Evolutionary conservation across 2,113 vertebrate genomes (phyloP).

Genomic region (Holacanthus passer): DNA sequence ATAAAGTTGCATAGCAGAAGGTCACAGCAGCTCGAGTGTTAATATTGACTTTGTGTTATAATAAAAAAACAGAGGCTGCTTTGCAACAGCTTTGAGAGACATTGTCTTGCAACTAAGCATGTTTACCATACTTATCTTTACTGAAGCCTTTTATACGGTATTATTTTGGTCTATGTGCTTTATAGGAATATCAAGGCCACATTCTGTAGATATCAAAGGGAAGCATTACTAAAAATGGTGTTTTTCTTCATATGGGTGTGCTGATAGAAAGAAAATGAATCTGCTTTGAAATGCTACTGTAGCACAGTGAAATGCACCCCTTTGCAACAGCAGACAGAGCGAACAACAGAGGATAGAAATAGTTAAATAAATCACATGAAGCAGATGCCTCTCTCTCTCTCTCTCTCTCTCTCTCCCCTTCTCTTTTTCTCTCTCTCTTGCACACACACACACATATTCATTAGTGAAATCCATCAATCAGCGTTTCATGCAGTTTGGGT

Average conservation of each 20-base stretch:
- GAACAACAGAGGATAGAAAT: conserved; percentile 60
- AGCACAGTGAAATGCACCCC: conserved; percentile 46
- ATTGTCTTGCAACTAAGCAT: conserved; percentile 5
- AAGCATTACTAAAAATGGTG: conserved; percentile 25
- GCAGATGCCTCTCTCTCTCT: conserved; percentile 56
- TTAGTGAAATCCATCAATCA: conserved; percentile 84
- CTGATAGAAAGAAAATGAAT: conserved; percentile 57
- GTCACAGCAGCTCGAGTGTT: conserved; percentile 46
- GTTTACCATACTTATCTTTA: conserved; percentile 26
- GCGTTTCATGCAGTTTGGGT: conserved; percentile 82
- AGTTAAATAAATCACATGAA: conserved; percentile 77
- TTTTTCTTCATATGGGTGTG: conserved; percentile 35
- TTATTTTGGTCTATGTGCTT: conserved; percentile 17
- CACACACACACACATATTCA: conserved; percentile 69
- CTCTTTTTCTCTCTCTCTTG: conserved; percentile 8
- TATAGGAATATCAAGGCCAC: conserved; percentile 32
- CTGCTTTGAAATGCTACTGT: conserved; percentile 61
- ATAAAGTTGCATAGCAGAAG: conserved; percentile 61
- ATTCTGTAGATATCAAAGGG: conserved; percentile 45
- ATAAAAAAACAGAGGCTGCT: conserved; percentile 26
- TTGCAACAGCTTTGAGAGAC: conserved; percentile 10
- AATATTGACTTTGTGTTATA: conserved; percentile 40
- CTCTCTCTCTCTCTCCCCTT: conserved; percentile 19
- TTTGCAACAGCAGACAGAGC: conserved; percentile 53
- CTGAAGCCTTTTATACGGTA: background rate